Percentiles rank a stretch among this genome's conserved stretches.
phyloP scores from a whole-genome alignment of 1,140 invertebrate species.

The Listronotus bonariensis region DNA sequence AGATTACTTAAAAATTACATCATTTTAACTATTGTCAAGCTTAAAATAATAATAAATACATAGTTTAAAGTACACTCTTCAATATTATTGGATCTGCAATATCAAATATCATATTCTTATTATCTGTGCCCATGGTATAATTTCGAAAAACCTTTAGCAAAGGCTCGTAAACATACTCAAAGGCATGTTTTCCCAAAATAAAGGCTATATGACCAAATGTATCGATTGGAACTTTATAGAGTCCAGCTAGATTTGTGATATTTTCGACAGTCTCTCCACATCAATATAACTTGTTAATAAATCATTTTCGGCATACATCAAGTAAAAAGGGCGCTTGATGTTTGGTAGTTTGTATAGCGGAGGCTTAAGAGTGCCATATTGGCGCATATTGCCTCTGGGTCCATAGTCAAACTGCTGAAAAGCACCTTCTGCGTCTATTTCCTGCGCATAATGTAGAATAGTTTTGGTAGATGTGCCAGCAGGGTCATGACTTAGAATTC shows the following conservation, averaged over 20 bases:
- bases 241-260: conserved; percentile 58
- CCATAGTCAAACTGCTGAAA: conserved; percentile 75
- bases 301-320: conserved; percentile 74
- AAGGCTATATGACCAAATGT: conserved; percentile 76
- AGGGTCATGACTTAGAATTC: conserved; percentile 77
- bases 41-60: no score
- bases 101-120: no score
- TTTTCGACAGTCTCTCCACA: conserved; percentile 58
- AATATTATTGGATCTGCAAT: no score
- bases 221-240: conserved; percentile 61
- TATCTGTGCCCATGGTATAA: conserved; percentile 21
- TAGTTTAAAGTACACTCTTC: no score
- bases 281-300: conserved; percentile 69
- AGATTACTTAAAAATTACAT: no score
- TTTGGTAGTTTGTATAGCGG: conserved; percentile 69
- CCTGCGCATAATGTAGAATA: conserved; percentile 71
- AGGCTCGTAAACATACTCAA: conserved; percentile 64
- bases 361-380: conserved; percentile 65
- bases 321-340: conserved; percentile 69
- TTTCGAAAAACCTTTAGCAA: conserved; percentile 58
- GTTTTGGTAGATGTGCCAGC: conserved; percentile 81
- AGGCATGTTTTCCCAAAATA: conserved; percentile 68
- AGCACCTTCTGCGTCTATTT: conserved; percentile 62
- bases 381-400: conserved; percentile 58
- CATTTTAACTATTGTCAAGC: no score